A percentile compares a stretch with the other conserved stretches of the same genome.
These are phyloP conservation scores for Dinocampus coccinellae DNA, from an alignment of 2,888 invertebrate genomes.

Conservation along the genomic window DNA sequence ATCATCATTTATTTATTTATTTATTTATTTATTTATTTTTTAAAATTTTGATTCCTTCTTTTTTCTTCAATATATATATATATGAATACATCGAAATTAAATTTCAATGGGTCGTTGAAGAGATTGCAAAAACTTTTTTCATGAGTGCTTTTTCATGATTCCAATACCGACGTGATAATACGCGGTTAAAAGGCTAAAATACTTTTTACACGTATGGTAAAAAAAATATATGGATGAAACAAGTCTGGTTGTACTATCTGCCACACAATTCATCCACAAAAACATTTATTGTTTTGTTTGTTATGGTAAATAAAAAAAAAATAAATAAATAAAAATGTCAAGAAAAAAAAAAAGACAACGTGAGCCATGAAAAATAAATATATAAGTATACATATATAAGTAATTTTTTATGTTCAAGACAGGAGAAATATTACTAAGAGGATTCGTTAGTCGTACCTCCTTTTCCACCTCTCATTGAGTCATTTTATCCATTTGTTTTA, in stretches of 20 bases:
- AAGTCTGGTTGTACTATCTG: not conserved
- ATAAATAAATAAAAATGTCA: not conserved
- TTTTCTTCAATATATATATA: no score
- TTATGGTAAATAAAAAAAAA: not conserved
- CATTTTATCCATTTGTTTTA: conserved; percentile 12
- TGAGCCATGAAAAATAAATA: no score
- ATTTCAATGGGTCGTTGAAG: not conserved
- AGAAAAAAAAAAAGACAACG: no score
- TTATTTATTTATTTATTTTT: not conserved
- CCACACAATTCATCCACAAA: conserved; percentile 6
- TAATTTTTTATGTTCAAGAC: not conserved
- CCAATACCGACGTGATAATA: conserved; percentile 1
- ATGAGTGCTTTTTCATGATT: not conserved
- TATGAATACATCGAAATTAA: not conserved
- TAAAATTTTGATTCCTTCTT: no score
- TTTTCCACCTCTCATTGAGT: not conserved
- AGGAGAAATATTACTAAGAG: conserved; percentile 21
- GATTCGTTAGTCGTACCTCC: conserved; percentile 1
- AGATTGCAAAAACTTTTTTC: not conserved
- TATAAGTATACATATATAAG: conserved; percentile 13
- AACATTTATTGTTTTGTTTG: conserved; percentile 1
- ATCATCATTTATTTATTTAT: not conserved
- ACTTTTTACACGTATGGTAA: not conserved
- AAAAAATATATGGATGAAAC: conserved; percentile 21
- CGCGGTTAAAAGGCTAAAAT: not conserved